Base-by-base conservation (phyloP, 2,888 invertebrate species). In the Polydrusus cervinus region DNA sequence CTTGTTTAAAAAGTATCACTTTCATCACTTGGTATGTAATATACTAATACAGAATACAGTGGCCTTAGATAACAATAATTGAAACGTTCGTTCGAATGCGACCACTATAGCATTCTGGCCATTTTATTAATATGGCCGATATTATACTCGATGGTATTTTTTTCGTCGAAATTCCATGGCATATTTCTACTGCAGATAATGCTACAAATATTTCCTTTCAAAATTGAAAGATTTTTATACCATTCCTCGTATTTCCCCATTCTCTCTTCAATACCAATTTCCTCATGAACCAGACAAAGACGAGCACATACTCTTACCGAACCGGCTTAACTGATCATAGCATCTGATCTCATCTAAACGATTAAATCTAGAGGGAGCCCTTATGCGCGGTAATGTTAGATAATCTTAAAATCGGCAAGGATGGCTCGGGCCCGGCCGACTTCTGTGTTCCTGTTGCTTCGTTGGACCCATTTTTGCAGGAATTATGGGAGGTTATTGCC, bases 381-480 rank as follows among this genome's bases (percentile, higher is more conserved):
- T 55, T 55, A 14, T 55, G 38, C 57, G 57, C 57, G 57, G 38
- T 16, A 38, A 60, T 38, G 38, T 60, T 11, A 38, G 57, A n/a
- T 18, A 60, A 30, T 10, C 14, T 38, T 18, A 38, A 16, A 60
- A 40, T 60, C 16, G 38, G 57, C 57, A 60, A 57, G 16, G 14
- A 55, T 8, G 9, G 18, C 38, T 16, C 38, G 7, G 3, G 38
- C 38, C 57, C 38, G 57, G 38, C 38, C 6, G 57, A 38, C 10
- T 60, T 60, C 38, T 25, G 57, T 18, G 14, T 16, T 38, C 57
- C 57, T 60, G 57, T 60, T 60, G 57, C 57, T 60, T 60, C 38
- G 57, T 38, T 38, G 14, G 34, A 34, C 14, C 34, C 16, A 18
- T 16, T 60, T 57, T 18, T 38, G 57, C 57, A 60, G 57, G 57